Evolutionary conservation across 2,113 vertebrate genomes (phyloP).

Genomic region (Orientallactaga bullata): DNA sequence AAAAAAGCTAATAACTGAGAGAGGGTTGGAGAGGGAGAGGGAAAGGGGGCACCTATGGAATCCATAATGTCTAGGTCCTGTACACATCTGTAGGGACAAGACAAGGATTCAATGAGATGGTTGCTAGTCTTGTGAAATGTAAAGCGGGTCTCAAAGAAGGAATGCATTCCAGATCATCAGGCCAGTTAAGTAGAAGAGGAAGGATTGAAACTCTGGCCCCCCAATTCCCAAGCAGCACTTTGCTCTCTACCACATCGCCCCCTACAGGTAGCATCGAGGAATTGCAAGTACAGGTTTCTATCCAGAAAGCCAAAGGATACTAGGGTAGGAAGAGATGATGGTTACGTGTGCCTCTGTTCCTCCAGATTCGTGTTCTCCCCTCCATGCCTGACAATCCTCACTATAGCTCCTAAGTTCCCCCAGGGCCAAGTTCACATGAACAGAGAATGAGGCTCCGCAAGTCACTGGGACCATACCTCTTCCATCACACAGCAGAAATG

Average conservation of each 20-base stretch:
- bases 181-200: neutral
- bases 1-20: neutral
- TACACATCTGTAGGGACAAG: rapidly evolving
- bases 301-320: neutral
- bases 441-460: neutral
- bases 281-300: neutral
- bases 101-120: neutral
- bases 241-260: neutral
- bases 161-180: neutral
- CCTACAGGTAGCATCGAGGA: neutral
- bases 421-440: neutral
- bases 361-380: neutral
- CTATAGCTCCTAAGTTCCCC: neutral
- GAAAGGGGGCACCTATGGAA: rapidly evolving
- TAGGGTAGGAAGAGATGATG: neutral
- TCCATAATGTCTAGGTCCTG: neutral
- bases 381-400: neutral
- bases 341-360: neutral
- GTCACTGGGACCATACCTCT: neutral
- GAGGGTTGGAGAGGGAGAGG: neutral
- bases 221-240: neutral
- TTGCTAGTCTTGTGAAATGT: rapidly evolving
- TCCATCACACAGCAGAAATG: neutral
- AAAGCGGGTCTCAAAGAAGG: neutral
- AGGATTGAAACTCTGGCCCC: neutral